phyloP scores from a whole-genome alignment of 92 coral and sea anemone genomes.

The Zoanthus solanderi region DNA sequence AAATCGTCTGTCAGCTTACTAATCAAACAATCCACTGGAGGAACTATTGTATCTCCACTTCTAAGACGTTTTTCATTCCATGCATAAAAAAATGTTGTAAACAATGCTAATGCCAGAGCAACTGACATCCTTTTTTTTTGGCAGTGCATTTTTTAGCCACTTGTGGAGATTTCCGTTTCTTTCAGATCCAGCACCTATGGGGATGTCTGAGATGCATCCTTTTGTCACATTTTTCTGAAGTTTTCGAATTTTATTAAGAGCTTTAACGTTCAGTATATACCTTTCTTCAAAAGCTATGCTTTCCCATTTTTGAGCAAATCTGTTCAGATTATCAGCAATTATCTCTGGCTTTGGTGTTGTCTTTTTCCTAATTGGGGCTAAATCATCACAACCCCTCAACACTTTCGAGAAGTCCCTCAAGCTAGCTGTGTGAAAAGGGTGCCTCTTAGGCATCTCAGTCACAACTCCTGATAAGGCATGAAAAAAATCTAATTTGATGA shows the following conservation, averaged over 20 bases:
- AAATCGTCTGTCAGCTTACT: constrained; percentile 8
- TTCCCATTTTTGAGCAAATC: constrained; percentile 43
- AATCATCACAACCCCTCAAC: neutral
- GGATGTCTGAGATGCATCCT: constrained; percentile 67
- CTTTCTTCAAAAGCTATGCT: constrained; percentile 43
- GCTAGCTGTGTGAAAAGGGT: constrained; percentile 14
- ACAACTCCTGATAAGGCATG: constrained; percentile 60
- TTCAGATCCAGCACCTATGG: constrained; percentile 57
- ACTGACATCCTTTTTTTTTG: constrained; percentile 46
- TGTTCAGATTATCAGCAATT: constrained; percentile 35
- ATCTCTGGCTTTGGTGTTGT: constrained; percentile 28
- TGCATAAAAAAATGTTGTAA: constrained; percentile 46
- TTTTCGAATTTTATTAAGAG: constrained; percentile 32
- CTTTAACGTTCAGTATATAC: constrained; percentile 43
- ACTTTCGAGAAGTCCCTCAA: constrained; percentile 42
- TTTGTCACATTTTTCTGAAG: constrained; percentile 45
- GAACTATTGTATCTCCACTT: neutral
- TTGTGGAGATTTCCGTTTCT: constrained; percentile 55
- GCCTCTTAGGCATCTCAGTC: constrained; percentile 37
- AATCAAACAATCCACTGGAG: neutral
- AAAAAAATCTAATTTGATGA: constrained; percentile 66
- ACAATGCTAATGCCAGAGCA: constrained; percentile 49
- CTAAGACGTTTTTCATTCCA: constrained; percentile 64
- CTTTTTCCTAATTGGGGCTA: constrained; percentile 27
- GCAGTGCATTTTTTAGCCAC: constrained; percentile 9